Evolutionary conservation across 2,113 vertebrate species (phyloP), one percentile per base, ranked within the genome.

Genomic region (Pandion haliaetus): DNA sequence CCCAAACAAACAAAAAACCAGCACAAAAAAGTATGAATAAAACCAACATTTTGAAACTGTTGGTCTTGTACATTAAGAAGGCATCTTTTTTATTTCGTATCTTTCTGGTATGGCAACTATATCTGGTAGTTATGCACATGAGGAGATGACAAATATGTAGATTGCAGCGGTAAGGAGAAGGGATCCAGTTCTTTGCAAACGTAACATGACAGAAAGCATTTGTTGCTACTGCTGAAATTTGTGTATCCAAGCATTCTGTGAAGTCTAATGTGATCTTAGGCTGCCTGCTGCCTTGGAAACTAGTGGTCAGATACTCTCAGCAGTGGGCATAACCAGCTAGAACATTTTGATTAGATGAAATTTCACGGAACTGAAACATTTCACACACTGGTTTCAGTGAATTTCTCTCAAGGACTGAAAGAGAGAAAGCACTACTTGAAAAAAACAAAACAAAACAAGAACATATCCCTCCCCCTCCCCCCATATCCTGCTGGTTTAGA

Each of bases 241-340:
- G 86, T 83, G 82, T 92, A 93, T 92, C 83, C 92, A 91, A 84
- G 83, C 90, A 79, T 79, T 93, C 92, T 59, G 69, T 52, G 61
- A 95, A 95, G 91, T 76, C 82, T 78, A 93, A 94, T 40, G 77
- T 45, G 83, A 96, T 95, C 86, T 92, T 72, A 32, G 61, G 65
- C 72, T 87, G 78, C 88, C 80, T 91, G 88, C 85, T 96, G 80
- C 96, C 95, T 97, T 95, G 88, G 86, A 97, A 97, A 97, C 97
- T 93, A 92, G 76, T 97, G 96, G 94, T 95, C 94, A 96, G 90
- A 93, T 78, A 79, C 65, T 93, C 82, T 83, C 92, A 91, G 93
- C 83, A 84, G 90, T 57, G 72, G 86, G 94, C 80, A 94, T 92
- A 95, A 97, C 86, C 79, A 97, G 52, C 86, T 84, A 95, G 90